Evolutionary conservation across 2,888 invertebrate species (phyloP).

Genomic region (Meliscaeva auricollis): DNA sequence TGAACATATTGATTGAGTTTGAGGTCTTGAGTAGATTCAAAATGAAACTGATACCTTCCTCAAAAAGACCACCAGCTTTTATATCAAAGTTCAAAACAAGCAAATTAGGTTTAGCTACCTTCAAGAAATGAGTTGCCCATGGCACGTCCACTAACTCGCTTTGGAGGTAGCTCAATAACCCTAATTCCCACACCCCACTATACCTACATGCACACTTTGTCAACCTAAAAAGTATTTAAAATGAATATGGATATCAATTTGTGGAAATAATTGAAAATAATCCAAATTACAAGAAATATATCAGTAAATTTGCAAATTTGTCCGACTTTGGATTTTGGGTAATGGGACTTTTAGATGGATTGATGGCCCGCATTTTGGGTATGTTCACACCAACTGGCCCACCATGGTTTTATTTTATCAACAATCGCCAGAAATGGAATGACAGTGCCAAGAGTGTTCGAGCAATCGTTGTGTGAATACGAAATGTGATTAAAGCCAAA

Average conservation of each 20-base stretch:
- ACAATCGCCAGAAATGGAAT: constrained; percentile 3
- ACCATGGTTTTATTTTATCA: background rate
- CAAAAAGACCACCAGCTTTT: constrained; percentile 24
- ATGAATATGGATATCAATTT: too few relatives aligned
- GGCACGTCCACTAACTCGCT: constrained; percentile 49
- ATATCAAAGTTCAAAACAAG: constrained; percentile 7
- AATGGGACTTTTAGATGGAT: background rate
- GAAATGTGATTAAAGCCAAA: constrained; percentile 44
- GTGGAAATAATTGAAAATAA: constrained; percentile 59
- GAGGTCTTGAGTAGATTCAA: constrained; percentile 20
- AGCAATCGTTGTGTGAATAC: constrained; percentile 57
- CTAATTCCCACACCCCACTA: constrained; percentile 9
- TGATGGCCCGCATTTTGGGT: background rate
- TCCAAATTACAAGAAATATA: constrained; percentile 52
- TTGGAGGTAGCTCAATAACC: constrained; percentile 9
- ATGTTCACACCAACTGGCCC: background rate
- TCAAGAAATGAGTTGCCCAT: constrained; percentile 41
- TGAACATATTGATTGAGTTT: constrained; percentile 80
- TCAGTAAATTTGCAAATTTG: constrained; percentile 27
- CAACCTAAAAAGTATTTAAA: background rate
- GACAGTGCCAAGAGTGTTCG: constrained; percentile 48
- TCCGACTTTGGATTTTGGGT: constrained; percentile 50
- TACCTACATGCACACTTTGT: background rate
- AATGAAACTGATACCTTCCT: constrained; percentile 57
- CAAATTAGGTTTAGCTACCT: background rate